These are phyloP conservation scores for Spodoptera picta DNA, from an alignment of 2,888 invertebrate genomes.

Conservation along the genomic window DNA sequence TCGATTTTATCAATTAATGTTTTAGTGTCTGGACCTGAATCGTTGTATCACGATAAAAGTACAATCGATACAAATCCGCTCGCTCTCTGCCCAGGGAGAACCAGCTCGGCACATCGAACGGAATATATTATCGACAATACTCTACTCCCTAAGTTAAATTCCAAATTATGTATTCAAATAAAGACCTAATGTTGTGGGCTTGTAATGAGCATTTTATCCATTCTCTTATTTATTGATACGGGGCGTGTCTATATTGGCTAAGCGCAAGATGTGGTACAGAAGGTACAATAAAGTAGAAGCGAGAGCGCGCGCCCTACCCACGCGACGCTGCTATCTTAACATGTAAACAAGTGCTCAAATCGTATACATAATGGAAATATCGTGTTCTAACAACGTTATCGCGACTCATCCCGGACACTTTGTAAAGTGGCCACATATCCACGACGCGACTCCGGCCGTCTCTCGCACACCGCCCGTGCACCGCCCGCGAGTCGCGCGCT, in stretches of 20 bases:
- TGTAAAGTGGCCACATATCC: constrained; percentile 86
- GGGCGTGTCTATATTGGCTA: constrained; percentile 69
- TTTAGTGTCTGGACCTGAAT: constrained; percentile 77
- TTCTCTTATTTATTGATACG: constrained; percentile 63
- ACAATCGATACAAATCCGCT: constrained; percentile 52
- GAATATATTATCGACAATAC: constrained; percentile 53
- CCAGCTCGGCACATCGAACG: constrained; percentile 37
- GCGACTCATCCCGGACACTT: constrained; percentile 87
- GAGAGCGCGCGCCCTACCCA: constrained; percentile 75
- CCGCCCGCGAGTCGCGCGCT: constrained; percentile 45
- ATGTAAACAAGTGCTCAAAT: constrained; percentile 88
- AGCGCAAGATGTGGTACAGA: constrained; percentile 70
- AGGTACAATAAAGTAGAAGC: constrained; percentile 64
- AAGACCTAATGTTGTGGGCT: constrained; percentile 53
- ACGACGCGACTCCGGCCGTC: constrained; percentile 66
- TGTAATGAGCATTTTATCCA: constrained; percentile 60
- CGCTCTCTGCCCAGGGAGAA: constrained; percentile 30
- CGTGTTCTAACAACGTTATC: constrained; percentile 88
- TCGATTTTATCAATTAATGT: constrained; percentile 81
- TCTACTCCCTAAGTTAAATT: constrained; percentile 44
- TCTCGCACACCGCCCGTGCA: constrained; percentile 23
- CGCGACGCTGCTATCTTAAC: constrained; percentile 83
- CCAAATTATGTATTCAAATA: constrained; percentile 50
- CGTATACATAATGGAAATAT: constrained; percentile 89
- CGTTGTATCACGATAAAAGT: constrained; percentile 73